Conservation (phyloP, 2,888 invertebrate species). For the Ophioninae sp. region DNA sequence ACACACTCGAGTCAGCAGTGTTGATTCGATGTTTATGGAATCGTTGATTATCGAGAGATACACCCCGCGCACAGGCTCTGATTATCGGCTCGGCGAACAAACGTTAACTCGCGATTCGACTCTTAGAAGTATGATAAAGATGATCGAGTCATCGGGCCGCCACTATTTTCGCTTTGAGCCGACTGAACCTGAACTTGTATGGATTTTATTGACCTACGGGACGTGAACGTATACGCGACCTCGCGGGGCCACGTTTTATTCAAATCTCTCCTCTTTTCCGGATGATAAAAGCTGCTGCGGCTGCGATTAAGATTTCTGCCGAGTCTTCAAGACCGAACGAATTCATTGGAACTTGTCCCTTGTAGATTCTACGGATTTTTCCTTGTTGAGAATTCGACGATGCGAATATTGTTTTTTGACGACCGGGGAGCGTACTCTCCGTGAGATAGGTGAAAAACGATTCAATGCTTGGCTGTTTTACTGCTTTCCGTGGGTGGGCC, state of each 20-base stretch:
- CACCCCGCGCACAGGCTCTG: neutral
- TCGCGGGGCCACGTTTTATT: neutral
- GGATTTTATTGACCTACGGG: slow-evolving; percentile 5
- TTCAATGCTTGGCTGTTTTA: neutral
- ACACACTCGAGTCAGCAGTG: neutral
- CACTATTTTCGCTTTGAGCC: neutral
- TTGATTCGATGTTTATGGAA: neutral
- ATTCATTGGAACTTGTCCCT: neutral
- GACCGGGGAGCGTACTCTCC: too few species aligned
- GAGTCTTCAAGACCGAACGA: neutral
- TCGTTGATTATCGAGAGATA: neutral
- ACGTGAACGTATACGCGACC: neutral
- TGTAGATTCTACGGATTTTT: neutral
- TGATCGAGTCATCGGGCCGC: neutral
- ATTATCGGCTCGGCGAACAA: neutral
- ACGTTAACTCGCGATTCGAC: too few species aligned
- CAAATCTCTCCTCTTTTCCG: neutral
- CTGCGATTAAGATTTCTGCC: neutral
- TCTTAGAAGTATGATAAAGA: neutral
- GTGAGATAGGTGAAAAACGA: neutral
- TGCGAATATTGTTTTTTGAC: too few species aligned
- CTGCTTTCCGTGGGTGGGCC: neutral
- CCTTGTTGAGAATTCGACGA: neutral
- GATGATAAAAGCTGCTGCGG: neutral
- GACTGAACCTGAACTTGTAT: neutral